These are phyloP conservation scores for Zaprionus africanus DNA, from an alignment of 1,140 invertebrate genomes.

Conservation along the genomic window DNA sequence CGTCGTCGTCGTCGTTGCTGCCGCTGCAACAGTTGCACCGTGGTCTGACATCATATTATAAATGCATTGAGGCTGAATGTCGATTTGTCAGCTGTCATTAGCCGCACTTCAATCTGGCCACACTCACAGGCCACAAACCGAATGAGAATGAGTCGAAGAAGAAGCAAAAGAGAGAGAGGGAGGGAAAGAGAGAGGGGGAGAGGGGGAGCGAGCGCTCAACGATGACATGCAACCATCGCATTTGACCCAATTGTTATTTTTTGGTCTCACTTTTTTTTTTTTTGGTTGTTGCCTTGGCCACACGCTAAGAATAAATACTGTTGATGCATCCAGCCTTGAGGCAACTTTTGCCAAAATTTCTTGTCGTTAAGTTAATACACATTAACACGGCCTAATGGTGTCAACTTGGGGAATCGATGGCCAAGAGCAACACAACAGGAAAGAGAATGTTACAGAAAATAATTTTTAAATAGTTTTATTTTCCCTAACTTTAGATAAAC, in stretches of 20 bases:
- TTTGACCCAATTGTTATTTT: conserved; percentile 50
- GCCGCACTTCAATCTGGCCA: conserved; percentile 21
- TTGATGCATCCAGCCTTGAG: conserved; percentile 43
- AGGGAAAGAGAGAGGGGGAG: background rate
- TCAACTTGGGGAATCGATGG: background rate
- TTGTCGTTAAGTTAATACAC: background rate
- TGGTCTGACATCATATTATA: conserved; percentile 27
- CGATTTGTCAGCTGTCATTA: conserved; percentile 44
- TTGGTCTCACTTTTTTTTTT: conserved; percentile 9
- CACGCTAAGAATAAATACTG: conserved; percentile 47
- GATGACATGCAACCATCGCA: conserved; percentile 38
- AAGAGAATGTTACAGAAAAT: background rate
- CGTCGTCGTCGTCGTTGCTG: background rate
- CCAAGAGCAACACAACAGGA: background rate
- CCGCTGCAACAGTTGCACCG: conserved; percentile 37
- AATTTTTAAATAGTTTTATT: background rate
- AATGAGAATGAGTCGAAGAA: background rate
- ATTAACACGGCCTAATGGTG: background rate
- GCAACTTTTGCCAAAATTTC: conserved; percentile 5
- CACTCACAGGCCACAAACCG: background rate
- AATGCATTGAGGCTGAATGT: conserved; percentile 30
- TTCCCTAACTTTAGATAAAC: no score
- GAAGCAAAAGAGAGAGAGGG: background rate
- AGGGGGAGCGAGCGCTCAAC: conserved; percentile 2
- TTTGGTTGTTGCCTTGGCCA: conserved; percentile 37